Base-by-base conservation (phyloP, 2,888 invertebrate species). In the Lycophotia porphyrea region DNA sequence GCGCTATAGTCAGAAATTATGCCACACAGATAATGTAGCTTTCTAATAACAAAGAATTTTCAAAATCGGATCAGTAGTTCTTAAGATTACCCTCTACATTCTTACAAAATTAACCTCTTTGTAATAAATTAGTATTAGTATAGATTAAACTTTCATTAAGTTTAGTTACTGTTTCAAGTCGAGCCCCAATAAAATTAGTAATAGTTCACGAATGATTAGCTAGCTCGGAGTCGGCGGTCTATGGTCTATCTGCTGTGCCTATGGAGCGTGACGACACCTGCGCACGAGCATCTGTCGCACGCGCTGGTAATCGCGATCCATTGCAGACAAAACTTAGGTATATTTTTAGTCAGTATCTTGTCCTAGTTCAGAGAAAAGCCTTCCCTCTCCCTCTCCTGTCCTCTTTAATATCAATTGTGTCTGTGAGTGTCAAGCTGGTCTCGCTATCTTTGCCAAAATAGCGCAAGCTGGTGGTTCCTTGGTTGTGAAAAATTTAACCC, bases 181-280 rank as follows among this genome's bases (percentile, higher is more conserved):
- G 42, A 39, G 47, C 49, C 66, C 47, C 79, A 83, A 86, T 85
- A 82, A 81, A 87, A 88, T 88, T 84, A 72, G 87, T 79, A 70
- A 86, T 84, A 87, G 88, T 88, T 91, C 87, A 90, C 86, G 85
- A 88, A 76, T 80, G 87, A 90, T 88, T 89, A 86, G 85, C 68
- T 83, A 76, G 81, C 85, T 88, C 82, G 64, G 76, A 76, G 61
- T 75, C 39, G 77, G 39, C 78, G 63, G 63, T 75, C 52, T 72
- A 47, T 80, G 78, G 82, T 78, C 74, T 75, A 83, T 78, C 82
- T 78, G 76, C 66, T 76, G 80, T 82, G 82, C 58, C 90, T 88
- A 83, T 87, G 89, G 85, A 87, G 89, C 94, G 93, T 93, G 91
- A 93, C 93, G 80, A 71, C 95, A 94, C 94, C 95, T 95, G 95